A percentile compares a stretch with the other conserved stretches of the same genome.
Conservation (phyloP, 1,140 invertebrate species). For the Trialeurodes vaporariorum region DNA sequence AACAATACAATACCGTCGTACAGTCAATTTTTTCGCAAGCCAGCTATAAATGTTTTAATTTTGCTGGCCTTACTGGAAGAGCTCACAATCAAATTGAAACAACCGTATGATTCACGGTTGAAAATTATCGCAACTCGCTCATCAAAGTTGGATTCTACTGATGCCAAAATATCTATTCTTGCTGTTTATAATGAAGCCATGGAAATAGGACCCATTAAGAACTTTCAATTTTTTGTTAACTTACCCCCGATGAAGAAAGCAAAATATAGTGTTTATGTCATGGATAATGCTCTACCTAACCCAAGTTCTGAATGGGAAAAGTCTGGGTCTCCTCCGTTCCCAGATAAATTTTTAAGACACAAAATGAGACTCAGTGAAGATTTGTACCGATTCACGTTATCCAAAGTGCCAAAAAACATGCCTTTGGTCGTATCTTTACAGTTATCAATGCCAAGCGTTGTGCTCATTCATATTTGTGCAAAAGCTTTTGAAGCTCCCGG, state of each 20-base stretch:
- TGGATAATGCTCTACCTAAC: constrained; percentile 12
- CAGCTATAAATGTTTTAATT: constrained; percentile 36
- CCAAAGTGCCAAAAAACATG: not conserved
- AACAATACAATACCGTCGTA: constrained; percentile 36
- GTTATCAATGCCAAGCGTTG: not conserved
- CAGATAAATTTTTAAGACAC: not conserved
- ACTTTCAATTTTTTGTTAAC: not conserved
- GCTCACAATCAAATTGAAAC: constrained; percentile 18
- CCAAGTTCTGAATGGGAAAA: constrained; percentile 13
- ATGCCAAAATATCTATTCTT: not conserved
- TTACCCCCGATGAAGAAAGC: constrained; percentile 1
- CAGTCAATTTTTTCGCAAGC: constrained; percentile 39
- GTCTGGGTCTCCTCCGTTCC: constrained; percentile 9
- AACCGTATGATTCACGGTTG: not conserved
- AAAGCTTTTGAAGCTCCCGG: not conserved
- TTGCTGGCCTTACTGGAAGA: constrained; percentile 36
- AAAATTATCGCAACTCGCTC: not conserved
- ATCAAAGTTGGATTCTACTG: not conserved
- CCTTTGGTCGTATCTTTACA: not conserved
- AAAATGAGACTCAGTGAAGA: constrained; percentile 13
- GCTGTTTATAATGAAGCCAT: not conserved
- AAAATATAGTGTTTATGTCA: constrained; percentile 10
- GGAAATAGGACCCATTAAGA: not conserved
- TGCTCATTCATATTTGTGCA: not conserved
- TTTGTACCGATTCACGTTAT: not conserved